Percentiles rank a stretch among this genome's conserved stretches.
Conservation (phyloP, 2,888 invertebrate genomes). For the Ichneumon xanthorius region DNA sequence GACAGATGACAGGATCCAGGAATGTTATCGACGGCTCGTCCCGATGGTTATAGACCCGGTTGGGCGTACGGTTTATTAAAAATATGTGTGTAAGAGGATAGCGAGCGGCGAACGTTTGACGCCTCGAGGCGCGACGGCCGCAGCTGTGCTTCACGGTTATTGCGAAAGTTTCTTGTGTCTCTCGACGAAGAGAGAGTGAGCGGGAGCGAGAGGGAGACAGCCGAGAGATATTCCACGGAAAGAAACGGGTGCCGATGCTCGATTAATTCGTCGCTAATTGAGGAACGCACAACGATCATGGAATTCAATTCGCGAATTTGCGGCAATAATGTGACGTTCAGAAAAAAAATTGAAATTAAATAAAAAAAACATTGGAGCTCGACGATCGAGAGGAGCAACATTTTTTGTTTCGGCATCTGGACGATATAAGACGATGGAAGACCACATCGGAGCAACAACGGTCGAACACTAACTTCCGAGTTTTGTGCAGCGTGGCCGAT, state of each 20-base stretch:
- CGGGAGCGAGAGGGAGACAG: slow-evolving; percentile 7
- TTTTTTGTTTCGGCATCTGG: background rate
- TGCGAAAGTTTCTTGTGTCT: slow-evolving; percentile 44
- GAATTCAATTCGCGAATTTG: slow-evolving; percentile 28
- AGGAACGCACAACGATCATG: slow-evolving; percentile 30
- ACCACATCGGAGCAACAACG: background rate
- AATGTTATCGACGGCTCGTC: slow-evolving; percentile 51
- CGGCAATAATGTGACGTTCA: slow-evolving; percentile 4
- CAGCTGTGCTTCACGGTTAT: slow-evolving; percentile 39
- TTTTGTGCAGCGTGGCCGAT: background rate
- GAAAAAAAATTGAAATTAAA: background rate
- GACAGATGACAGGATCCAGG: slow-evolving; percentile 51
- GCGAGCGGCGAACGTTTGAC: slow-evolving; percentile 49
- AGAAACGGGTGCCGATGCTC: slow-evolving; percentile 42
- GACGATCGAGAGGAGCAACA: background rate
- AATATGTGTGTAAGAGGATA: slow-evolving; percentile 25
- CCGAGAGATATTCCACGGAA: slow-evolving; percentile 9
- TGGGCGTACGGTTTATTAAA: slow-evolving; percentile 13
- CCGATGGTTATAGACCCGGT: slow-evolving; percentile 51
- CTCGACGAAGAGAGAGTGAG: background rate
- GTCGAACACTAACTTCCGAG: background rate
- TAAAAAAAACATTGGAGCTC: background rate
- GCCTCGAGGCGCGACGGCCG: slow-evolving; percentile 54
- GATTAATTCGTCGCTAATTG: slow-evolving; percentile 58
- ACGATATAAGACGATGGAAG: background rate